Evolutionary conservation across 2,888 invertebrate genomes (phyloP), one percentile per base, ranked within the genome.

Genomic region (Acleris sparsana): DNA sequence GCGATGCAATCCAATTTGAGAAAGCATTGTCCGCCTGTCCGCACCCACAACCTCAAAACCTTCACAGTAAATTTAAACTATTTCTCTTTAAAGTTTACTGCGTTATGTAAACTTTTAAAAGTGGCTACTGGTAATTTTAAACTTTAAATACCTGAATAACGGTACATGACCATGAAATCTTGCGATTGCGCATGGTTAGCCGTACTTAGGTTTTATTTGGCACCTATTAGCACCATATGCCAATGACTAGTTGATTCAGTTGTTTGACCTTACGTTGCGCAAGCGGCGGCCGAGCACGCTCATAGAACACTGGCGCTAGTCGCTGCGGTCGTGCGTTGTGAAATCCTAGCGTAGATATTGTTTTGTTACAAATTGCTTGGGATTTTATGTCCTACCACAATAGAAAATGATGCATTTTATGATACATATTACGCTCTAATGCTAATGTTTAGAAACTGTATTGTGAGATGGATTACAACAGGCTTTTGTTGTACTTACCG

Each of bases 1-100:
- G 80, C 80, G 79, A 79, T 79, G 82, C 86, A 86, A 87, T 88
- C 86, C 90, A 89, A 91, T 91, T 90, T 90, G 86, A 78, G 77
- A 82, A 79, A 73, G 83, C 86, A 89, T 87, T 89, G 89, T 89
- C 83, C 82, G 80, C 73, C 79, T 80, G 80, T 82, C 78, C 75
- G 70, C 72, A 70, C 63, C 68, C 52, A 46, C 64, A 59, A 69
- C 57, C 53, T 59, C 53, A 59, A 66, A 53, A 44, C 61, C 49
- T 68, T 33, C 25, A 9, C 6, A 22, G 29, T 52, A 51, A 52
- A 65, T 29, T 63, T 53, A 49, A 25, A 63, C 46, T 29, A 48
- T 62, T 33, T 56, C 43, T 7, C 29, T 29, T 43, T 9, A 52
- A 61, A 51, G 51, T 57, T 7, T 57, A 9, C 39, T 39, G 55